Conservation (phyloP, 2,113 vertebrate species). For the Tetrao urogallus region DNA sequence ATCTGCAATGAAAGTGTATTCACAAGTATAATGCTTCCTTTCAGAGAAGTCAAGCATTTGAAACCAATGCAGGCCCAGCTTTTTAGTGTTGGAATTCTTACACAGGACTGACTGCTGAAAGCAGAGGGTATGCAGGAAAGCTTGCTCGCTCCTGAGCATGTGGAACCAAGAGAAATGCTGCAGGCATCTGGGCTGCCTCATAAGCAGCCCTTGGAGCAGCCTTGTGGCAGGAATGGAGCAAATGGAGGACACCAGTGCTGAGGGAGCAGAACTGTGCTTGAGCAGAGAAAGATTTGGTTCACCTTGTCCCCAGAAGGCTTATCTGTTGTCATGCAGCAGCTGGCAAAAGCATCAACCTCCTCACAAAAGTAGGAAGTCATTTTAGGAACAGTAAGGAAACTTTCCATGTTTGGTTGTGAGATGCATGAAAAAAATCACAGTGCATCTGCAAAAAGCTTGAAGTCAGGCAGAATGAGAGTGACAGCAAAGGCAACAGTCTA, state of each 20-base stretch:
- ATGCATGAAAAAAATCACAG: not conserved
- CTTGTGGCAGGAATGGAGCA: conserved; percentile 41
- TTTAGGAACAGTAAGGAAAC: not conserved
- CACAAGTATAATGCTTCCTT: not conserved
- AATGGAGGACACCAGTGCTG: not conserved
- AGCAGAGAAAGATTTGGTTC: not conserved
- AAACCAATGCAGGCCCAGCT: not conserved
- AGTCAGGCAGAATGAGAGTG: not conserved
- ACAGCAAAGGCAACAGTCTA: not conserved
- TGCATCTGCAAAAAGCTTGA: not conserved
- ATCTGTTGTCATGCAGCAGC: not conserved
- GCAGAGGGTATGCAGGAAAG: not conserved
- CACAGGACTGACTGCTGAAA: not conserved
- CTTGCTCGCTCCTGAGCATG: not conserved
- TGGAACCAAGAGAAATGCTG: not conserved
- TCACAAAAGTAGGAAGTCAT: not conserved
- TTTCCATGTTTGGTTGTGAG: not conserved
- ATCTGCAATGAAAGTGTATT: not conserved
- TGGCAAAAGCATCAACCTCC: not conserved
- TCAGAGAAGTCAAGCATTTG: not conserved
- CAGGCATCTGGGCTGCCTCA: not conserved
- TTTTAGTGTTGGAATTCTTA: not conserved
- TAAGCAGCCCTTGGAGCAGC: conserved; percentile 18
- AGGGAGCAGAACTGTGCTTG: not conserved
- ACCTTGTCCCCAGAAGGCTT: not conserved